These are phyloP conservation scores for Hypotaenidia okinawae DNA, from an alignment of 2,797 vertebrate genomes.

Conservation along the genomic window DNA sequence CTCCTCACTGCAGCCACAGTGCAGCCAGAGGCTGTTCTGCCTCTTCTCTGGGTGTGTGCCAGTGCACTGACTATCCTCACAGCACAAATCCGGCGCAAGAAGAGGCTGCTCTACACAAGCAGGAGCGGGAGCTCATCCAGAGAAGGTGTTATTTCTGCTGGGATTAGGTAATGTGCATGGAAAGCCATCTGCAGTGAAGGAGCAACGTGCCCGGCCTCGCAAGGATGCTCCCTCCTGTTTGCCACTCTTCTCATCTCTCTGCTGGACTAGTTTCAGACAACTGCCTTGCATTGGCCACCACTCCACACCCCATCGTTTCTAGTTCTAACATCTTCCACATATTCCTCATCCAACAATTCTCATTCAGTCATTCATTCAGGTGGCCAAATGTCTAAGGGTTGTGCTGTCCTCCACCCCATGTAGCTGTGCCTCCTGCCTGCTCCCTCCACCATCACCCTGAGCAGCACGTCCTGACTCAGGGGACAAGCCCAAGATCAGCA, in stretches of 20 bases:
- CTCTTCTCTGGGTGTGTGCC: neutral
- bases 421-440: neutral
- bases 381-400: neutral
- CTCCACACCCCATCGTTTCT: neutral
- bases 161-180: slow-evolving; percentile 77
- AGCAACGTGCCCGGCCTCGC: neutral
- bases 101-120: neutral
- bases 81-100: neutral
- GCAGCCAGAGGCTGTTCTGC: neutral
- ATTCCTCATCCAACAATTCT: neutral
- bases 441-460: rapidly evolving
- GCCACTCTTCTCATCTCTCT: neutral
- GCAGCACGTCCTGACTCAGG: neutral
- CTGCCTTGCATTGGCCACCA: neutral
- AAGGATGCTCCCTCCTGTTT: neutral
- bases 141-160: slow-evolving; percentile 51
- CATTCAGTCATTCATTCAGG: neutral
- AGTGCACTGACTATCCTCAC: neutral
- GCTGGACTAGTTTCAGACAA: neutral
- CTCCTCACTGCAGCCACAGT: neutral
- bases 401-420: neutral
- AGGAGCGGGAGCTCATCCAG: neutral
- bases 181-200: slow-evolving; percentile 73
- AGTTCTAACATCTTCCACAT: neutral
- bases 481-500: neutral